Conservation (phyloP, 2,888 invertebrate species). For the Apodemia zela region DNA sequence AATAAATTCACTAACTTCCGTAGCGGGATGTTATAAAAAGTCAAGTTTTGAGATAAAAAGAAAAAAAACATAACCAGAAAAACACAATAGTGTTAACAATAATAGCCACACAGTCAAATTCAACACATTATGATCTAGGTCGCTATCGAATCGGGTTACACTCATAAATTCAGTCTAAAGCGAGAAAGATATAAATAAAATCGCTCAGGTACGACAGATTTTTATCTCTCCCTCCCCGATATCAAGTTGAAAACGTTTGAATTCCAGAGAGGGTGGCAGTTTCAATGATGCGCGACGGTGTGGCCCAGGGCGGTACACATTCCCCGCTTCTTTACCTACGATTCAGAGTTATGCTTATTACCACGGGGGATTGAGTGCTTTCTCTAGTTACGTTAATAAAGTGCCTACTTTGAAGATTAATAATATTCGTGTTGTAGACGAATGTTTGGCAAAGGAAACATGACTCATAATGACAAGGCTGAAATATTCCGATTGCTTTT, state of each 20-base stretch:
- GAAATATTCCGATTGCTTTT: neutral
- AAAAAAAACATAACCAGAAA: too few relatives aligned
- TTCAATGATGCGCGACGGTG: slow-evolving; percentile 8
- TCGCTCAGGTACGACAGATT: slow-evolving; percentile 11
- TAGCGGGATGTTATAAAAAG: too few relatives aligned
- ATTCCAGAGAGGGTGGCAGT: slow-evolving; percentile 11
- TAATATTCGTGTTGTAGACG: neutral
- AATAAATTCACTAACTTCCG: too few relatives aligned
- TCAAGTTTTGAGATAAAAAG: too few relatives aligned
- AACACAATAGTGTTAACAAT: too few relatives aligned
- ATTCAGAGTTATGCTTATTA: slow-evolving; percentile 27
- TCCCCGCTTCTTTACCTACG: slow-evolving; percentile 19
- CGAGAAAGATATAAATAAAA: slow-evolving; percentile 8
- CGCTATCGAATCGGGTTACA: neutral
- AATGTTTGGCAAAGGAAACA: slow-evolving; percentile 6
- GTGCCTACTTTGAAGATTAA: slow-evolving; percentile 14
- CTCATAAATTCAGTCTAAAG: slow-evolving; percentile 3
- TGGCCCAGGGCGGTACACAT: neutral
- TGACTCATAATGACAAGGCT: slow-evolving; percentile 9
- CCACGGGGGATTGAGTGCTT: slow-evolving; percentile 28
- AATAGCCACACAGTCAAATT: neutral
- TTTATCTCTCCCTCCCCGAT: slow-evolving; percentile 1
- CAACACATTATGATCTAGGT: neutral
- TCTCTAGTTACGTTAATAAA: slow-evolving; percentile 28
- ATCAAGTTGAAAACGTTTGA: slow-evolving; percentile 10